Evolutionary conservation across 2,888 invertebrate genomes (phyloP).

Genomic region (Operophtera brumata): DNA sequence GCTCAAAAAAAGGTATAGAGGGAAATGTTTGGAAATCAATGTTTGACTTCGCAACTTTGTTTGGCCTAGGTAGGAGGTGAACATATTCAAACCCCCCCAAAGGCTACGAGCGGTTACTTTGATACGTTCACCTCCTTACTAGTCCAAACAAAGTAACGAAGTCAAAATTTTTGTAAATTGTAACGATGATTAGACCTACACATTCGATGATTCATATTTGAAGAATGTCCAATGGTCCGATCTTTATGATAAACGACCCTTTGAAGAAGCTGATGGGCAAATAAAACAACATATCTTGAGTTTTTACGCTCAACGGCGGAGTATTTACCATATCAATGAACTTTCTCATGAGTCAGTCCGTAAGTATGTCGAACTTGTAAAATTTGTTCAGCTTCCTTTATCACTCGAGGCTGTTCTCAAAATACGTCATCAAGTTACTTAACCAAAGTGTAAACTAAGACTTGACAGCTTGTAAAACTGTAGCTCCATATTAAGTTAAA

Average conservation of each 20-base stretch:
- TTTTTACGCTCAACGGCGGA: conserved; percentile 27
- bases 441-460: conserved; percentile 20
- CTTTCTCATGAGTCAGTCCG: conserved; percentile 67
- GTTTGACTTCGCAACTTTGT: too few species aligned
- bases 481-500: conserved; percentile 14
- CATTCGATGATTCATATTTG: conserved; percentile 33
- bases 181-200: conserved; percentile 4
- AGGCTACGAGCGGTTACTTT: too few species aligned
- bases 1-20: too few species aligned
- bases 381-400: conserved; percentile 49
- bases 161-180: too few species aligned
- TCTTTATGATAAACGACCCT: conserved; percentile 31
- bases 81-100: too few species aligned
- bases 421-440: conserved; percentile 35
- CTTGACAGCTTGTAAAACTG: conserved; percentile 25
- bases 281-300: conserved; percentile 26
- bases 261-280: conserved; percentile 29
- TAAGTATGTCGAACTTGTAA: conserved; percentile 62
- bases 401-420: conserved; percentile 33
- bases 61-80: too few species aligned
- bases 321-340: conserved; percentile 43
- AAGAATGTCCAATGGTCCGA: conserved; percentile 27
- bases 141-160: too few species aligned
- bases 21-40: too few species aligned
- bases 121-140: too few species aligned